These are phyloP conservation scores for Rotaria magnacalcarata DNA, from an alignment of 2,888 invertebrate genomes.

Conservation along the genomic window DNA sequence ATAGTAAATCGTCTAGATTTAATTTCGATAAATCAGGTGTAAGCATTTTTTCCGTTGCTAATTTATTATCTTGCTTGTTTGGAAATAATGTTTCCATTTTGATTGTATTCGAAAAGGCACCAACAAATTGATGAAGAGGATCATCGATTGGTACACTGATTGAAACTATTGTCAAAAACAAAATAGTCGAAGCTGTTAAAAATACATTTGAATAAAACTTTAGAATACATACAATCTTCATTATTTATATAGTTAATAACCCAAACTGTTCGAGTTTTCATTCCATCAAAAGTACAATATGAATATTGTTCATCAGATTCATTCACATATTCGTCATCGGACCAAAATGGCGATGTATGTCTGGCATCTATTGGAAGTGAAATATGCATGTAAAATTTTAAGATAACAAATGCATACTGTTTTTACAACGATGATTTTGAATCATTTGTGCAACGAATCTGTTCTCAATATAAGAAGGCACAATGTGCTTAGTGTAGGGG, in stretches of 20 bases:
- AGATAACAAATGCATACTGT: neutral
- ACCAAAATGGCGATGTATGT: neutral
- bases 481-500: neutral
- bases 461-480: neutral
- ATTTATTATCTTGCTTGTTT: neutral
- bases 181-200: neutral
- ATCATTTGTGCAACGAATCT: neutral
- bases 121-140: neutral
- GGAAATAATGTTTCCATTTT: neutral
- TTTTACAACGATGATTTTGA: neutral
- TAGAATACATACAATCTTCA: neutral
- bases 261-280: constrained; percentile 2
- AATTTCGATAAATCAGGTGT: neutral
- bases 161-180: neutral
- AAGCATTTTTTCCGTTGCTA: neutral
- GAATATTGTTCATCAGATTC: neutral
- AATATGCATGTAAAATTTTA: no score
- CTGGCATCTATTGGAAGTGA: neutral
- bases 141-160: neutral
- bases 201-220: neutral
- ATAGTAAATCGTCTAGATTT: constrained; percentile 15
- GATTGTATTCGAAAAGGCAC: neutral
- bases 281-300: neutral
- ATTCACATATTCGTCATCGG: neutral
- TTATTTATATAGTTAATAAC: neutral